A percentile compares a stretch with the other conserved stretches of the same genome.
Conservation (phyloP, 2,797 vertebrate species). For the Pristis pectinata region DNA sequence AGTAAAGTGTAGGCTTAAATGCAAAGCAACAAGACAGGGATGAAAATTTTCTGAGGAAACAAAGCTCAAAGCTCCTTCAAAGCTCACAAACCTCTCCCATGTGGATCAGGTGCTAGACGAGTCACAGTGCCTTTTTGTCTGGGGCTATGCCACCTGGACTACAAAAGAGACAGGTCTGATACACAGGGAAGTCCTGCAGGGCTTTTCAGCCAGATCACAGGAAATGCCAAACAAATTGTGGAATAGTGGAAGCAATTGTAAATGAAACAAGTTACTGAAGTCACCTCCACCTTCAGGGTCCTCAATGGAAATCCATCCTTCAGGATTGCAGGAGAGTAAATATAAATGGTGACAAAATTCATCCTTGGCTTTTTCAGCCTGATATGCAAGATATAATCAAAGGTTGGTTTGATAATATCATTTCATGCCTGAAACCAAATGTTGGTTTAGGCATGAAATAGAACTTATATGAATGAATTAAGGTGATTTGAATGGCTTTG, state of each 20-base stretch:
- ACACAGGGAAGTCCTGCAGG: background rate
- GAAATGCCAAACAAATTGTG: background rate
- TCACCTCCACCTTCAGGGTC: too few relatives aligned
- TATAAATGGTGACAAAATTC: background rate
- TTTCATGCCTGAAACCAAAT: too few relatives aligned
- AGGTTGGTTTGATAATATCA: too few relatives aligned
- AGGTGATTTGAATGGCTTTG: background rate
- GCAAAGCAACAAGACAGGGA: background rate
- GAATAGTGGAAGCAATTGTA: background rate
- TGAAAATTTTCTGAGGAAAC: background rate
- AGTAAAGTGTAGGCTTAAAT: background rate
- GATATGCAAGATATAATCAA: background rate
- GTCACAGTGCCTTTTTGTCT: background rate
- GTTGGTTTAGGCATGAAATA: background rate
- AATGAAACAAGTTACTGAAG: background rate
- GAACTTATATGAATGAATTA: background rate
- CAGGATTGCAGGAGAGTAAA: background rate
- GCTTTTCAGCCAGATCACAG: background rate
- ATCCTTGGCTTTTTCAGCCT: background rate
- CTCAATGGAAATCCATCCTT: background rate
- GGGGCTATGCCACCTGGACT: background rate
- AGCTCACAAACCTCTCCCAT: background rate
- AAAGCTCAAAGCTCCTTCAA: background rate
- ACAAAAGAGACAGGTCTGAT: background rate
- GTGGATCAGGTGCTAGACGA: background rate